Percentiles rank a stretch among this genome's conserved stretches.
These are phyloP conservation scores for Luperina nickerlii DNA, from an alignment of 2,888 invertebrate species.

Conservation along the genomic window DNA sequence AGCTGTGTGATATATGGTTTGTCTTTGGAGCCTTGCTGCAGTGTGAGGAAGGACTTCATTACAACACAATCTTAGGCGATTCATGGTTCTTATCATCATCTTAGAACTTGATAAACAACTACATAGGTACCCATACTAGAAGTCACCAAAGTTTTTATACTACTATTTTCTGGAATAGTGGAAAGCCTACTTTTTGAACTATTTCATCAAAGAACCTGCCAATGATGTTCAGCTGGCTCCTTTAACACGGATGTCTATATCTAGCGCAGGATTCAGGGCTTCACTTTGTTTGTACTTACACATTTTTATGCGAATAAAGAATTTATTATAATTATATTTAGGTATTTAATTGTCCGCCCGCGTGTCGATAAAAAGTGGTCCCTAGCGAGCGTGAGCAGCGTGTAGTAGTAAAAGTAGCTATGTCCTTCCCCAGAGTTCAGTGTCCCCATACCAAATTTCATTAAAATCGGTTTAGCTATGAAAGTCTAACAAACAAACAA, in stretches of 20 bases:
- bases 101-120: neutral
- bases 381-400: neutral
- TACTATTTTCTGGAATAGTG: neutral
- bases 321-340: too few species aligned
- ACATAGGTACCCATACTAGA: neutral
- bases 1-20: constrained; percentile 52
- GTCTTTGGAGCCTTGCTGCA: constrained; percentile 28
- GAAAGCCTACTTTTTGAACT: neutral
- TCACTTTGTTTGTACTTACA: too few species aligned
- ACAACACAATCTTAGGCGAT: neutral
- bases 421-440: neutral
- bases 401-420: too few species aligned
- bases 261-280: too few species aligned
- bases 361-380: too few species aligned
- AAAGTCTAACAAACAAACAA: neutral
- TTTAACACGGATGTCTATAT: too few species aligned
- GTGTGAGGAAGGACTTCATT: neutral
- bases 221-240: constrained; percentile 1
- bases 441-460: neutral
- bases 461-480: neutral
- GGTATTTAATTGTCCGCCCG: neutral
- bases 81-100: neutral
- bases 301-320: neutral
- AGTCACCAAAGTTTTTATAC: too few species aligned
- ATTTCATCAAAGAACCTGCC: neutral